A percentile compares a stretch with the other conserved stretches of the same genome.
phyloP scores from a whole-genome alignment of 2,113 vertebrate genomes.

The Ictidomys tridecemlineatus region DNA sequence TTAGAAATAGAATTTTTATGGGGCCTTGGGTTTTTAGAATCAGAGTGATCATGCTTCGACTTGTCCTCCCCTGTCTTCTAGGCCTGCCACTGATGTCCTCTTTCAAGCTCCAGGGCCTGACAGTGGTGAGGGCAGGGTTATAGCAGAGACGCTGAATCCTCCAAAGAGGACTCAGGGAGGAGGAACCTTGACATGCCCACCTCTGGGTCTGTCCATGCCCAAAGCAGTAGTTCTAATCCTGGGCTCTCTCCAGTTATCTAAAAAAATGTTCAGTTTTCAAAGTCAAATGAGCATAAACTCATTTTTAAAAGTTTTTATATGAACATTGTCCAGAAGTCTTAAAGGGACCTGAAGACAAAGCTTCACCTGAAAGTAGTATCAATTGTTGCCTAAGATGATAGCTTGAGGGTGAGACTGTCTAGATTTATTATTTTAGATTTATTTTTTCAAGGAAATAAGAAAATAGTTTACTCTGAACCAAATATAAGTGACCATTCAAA shows the following conservation, averaged over 20 bases:
- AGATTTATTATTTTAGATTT: too few relatives aligned
- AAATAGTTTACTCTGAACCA: not conserved
- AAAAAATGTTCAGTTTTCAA: not conserved
- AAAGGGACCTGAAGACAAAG: not conserved
- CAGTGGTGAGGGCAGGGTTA: accelerated
- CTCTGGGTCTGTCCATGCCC: not conserved
- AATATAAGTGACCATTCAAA: not conserved
- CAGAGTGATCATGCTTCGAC: not conserved
- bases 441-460: not conserved
- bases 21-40: conserved; percentile 23
- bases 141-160: not conserved
- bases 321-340: not conserved
- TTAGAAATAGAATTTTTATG: conserved; percentile 65
- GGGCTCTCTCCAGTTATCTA: not conserved
- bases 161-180: not conserved
- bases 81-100: not conserved
- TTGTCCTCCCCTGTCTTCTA: not conserved
- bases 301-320: not conserved
- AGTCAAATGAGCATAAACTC: not conserved
- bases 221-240: not conserved
- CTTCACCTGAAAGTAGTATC: not conserved
- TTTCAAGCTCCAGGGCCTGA: not conserved
- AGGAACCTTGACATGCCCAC: not conserved
- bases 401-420: not conserved
- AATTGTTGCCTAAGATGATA: not conserved